Evolutionary conservation across 1,140 invertebrate species (phyloP).

Genomic region (Thereuonema tuberculata): DNA sequence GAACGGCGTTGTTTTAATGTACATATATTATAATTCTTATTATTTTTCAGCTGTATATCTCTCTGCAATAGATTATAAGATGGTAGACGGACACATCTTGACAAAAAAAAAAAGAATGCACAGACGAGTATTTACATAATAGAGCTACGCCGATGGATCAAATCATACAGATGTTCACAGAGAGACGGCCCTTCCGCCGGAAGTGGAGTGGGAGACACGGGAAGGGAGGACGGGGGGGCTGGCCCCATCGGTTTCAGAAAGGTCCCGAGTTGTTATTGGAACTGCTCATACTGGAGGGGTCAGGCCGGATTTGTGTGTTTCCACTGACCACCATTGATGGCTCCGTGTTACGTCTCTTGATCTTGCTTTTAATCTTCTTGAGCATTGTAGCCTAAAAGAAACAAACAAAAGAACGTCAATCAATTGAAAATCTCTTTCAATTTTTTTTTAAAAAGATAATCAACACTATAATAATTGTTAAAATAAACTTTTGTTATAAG

Average conservation of each 20-base stretch:
- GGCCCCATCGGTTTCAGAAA: slow-evolving; percentile 9
- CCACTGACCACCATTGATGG: slow-evolving; percentile 44
- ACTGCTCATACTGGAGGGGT: slow-evolving; percentile 10
- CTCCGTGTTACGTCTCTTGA: slow-evolving; percentile 78
- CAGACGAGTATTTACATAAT: background rate
- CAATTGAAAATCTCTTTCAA: too few relatives aligned
- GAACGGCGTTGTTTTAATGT: too few relatives aligned
- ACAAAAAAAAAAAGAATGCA: background rate
- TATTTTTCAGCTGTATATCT: background rate
- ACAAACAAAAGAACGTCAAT: slow-evolving; percentile 15
- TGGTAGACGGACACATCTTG: background rate
- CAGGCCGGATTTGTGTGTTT: slow-evolving; percentile 6
- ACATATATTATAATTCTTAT: too few relatives aligned
- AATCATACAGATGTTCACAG: too few relatives aligned
- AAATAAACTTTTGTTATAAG: too few relatives aligned
- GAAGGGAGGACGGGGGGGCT: background rate
- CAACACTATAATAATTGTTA: too few relatives aligned
- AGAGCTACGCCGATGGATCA: background rate
- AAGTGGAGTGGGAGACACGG: background rate
- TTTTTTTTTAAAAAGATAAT: too few relatives aligned
- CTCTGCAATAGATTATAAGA: background rate
- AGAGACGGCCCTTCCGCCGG: too few relatives aligned
- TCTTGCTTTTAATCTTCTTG: slow-evolving; percentile 79
- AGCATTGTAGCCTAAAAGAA: slow-evolving; percentile 60
- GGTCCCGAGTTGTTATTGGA: slow-evolving; percentile 11